Base-by-base conservation (phyloP, 2,888 invertebrate species). In the Dione juno region DNA sequence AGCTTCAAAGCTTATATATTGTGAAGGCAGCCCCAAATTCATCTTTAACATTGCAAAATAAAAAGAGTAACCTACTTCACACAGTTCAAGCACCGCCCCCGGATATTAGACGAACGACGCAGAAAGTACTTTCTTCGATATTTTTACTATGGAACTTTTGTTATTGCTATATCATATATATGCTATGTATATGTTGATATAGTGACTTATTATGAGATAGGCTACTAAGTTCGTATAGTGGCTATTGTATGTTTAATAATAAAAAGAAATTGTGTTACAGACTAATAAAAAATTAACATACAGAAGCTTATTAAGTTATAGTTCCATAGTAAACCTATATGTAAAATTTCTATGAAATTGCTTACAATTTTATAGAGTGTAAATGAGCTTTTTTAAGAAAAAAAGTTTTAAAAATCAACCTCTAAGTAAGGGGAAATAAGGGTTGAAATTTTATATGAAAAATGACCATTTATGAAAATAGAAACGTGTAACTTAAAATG, bases 61-160 rank as follows among this genome's bases (percentile, higher is more conserved):
- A 7, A n/a, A 59, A 28, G n/a, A 43, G 43, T 59, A 59, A 59
- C 59, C 59, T 43, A 59, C 59, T 59, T 59, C 28, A 59, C 21
- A 10, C 43, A 28, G 59, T 21, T 59, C n/a, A 43, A 59, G 59
- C 43, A 59, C 59, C 43, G 59, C 43, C n/a, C 28, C 43, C 59
- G 59, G 59, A 59, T 59, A 59, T 59, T 59, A 59, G 21, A 43
- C 59, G 43, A 19, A 41, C 59, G 59, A 43, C 43, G 59, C 43
- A 59, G 43, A 59, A 59, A 59, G 21, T 43, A 59, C 21, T 59
- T 43, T 59, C 10, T 9, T 28, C 10, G 41, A 41, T 59, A 59
- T 43, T 21, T 43, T 59, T 28, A 59, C 43, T 43, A 59, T 59
- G n/a, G 19, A 21, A 59, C 41, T 59, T 59, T 41, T n/a, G 10